Evolutionary conservation across 2,113 vertebrate genomes (phyloP), one percentile per base, ranked within the genome.

Genomic region (Crotophaga sulcirostris): DNA sequence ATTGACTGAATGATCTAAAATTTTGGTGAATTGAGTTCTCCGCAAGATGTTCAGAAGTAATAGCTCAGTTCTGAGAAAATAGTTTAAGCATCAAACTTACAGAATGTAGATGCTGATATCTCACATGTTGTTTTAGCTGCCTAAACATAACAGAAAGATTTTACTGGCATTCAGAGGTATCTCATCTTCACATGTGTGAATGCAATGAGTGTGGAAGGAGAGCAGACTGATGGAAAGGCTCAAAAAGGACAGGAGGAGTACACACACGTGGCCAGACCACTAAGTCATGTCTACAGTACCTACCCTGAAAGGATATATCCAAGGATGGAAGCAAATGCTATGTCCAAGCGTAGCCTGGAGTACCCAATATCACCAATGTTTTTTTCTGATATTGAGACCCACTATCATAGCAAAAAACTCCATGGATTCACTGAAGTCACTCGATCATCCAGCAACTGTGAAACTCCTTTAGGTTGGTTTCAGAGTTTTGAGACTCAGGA

Each of bases 361-460:
- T 7, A 52, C 6, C 16, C 47, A 44, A 5, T 34, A 12, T 36
- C 59, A 51, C 6, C n/a, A 10, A 4, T 3, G 8, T 4, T 45
- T 52, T 45, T 45, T 40, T 31, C 12, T 42, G 34, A 20, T 69
- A 25, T 9, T 18, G 14, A 80, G 31, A 49, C 6, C 3, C 31
- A 14, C 3, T 29, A 9, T 15, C 16, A 29, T 38, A 75, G 73
- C 29, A 62, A 72, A 77, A 89, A 18, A 4, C 7, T 73, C 31
- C 7, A 34, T 2, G 5, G 6, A 45, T 18, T 77, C 44, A 49
- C 33, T 51, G 34, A 77, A 38, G 16, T 60, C 28, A 58, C 18
- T 1, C 1, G 3, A 7, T 44, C 31, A 68, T 29, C 9, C 19
- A 58, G n/a, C 0, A 1, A 38, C 6, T 40, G 10, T 62, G 25